Base-by-base conservation (phyloP, 2,888 invertebrate genomes). In the Pterobdella sp. region DNA sequence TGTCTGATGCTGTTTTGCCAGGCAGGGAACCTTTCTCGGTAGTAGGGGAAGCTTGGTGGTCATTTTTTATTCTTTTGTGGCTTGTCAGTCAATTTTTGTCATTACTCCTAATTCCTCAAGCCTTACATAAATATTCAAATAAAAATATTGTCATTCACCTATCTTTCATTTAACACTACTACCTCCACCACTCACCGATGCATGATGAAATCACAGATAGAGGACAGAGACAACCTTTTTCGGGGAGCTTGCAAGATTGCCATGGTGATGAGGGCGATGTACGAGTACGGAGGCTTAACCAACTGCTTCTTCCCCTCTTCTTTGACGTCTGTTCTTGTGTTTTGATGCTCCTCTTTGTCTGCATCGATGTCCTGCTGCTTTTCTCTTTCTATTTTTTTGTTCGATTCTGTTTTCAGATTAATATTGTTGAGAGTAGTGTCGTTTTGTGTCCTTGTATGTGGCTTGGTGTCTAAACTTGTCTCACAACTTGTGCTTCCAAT, bases 261-360 rank as follows among this genome's bases (percentile, higher is more conserved):
- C 97, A 98, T 98, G 2, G 97, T 96, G 79, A 98, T 98, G 71
- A 98, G 88, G 0, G 97, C 97, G 79, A 98, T 98, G 86, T 98
- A 98, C 0, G 95, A 96, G 85, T 97, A 98, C 1, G 97, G 96
- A n/a, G 98, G 98, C 83, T 98, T 98, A 78, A 95, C 92, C 77
- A 91, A 85, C 78, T 78, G 81, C 42, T 78, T 76, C 72, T 74
- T 74, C 49, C 35, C 35, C 26, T 31, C 37, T 34, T 36, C 42
- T 34, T 14, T 32, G 31, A 32, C 34, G n/a, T 34, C 66, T 0
- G n/a, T n/a, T 32, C 66, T 34, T 14, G 1, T 34, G n/a, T 66
- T 7, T 34, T 66, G 29, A 66, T 34, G n/a, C 32, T n/a, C 31
- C 4, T n/a, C 32, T 14, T 3, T 34, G n/a, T 14, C 7, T n/a